Percentiles rank a stretch among this genome's conserved stretches.
phyloP scores from a whole-genome alignment of 2,888 invertebrate species.

The Protula sp. region DNA sequence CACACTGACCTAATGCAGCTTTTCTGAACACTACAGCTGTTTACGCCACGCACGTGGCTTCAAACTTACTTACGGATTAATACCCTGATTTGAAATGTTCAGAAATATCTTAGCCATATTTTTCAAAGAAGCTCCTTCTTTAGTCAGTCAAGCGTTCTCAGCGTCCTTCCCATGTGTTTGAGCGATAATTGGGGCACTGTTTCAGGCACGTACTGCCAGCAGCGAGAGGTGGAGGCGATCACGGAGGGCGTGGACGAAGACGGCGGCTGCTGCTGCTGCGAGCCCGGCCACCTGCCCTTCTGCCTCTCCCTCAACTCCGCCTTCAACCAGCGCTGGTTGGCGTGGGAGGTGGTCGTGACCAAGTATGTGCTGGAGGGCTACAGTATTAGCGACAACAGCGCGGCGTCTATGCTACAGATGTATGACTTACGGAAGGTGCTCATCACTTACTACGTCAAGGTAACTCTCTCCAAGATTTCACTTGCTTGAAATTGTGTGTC shows the following conservation, averaged over 20 bases:
- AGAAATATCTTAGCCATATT: too few species aligned
- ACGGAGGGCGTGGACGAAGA: slow-evolving; percentile 95
- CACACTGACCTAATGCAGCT: too few species aligned
- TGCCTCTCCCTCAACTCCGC: slow-evolving; percentile 93
- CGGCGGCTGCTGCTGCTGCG: slow-evolving; percentile 90
- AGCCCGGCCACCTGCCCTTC: slow-evolving; percentile 80
- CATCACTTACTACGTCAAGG: slow-evolving; percentile 96
- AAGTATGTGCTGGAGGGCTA: slow-evolving; percentile 98
- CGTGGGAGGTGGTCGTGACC: slow-evolving; percentile 92
- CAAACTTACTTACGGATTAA: too few species aligned
- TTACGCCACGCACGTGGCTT: too few species aligned
- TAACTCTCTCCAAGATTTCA: slow-evolving; percentile 55
- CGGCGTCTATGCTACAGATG: slow-evolving; percentile 92
- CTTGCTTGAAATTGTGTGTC: too few species aligned
- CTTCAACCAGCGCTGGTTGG: slow-evolving; percentile 93
- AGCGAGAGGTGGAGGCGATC: slow-evolving; percentile 91
- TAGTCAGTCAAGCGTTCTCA: too few species aligned
- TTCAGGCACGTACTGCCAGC: slow-evolving; percentile 92
- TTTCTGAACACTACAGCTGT: too few species aligned
- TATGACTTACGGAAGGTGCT: slow-evolving; percentile 95
- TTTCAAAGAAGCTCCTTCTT: too few species aligned
- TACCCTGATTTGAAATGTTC: too few species aligned
- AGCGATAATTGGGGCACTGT: too few species aligned
- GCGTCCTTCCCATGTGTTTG: too few species aligned
- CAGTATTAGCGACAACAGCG: slow-evolving; percentile 95